These are phyloP conservation scores for Julus scandinavius DNA, from an alignment of 2,888 invertebrate species.

Conservation along the genomic window DNA sequence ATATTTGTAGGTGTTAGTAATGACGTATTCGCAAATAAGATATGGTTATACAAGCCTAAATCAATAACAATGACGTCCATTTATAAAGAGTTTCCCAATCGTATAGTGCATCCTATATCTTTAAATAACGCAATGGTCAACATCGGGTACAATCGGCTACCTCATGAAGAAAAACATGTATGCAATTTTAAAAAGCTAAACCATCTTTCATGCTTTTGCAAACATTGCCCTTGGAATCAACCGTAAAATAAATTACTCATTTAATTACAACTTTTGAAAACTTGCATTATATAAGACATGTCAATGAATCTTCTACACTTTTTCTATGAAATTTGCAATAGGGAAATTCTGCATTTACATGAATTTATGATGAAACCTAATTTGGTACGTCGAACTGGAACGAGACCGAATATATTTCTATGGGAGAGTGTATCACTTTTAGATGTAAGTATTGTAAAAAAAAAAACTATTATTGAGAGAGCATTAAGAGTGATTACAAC, in stretches of 20 bases:
- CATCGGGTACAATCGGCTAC: not conserved
- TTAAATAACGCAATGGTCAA: not conserved
- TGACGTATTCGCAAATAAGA: not conserved
- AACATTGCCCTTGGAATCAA: not conserved
- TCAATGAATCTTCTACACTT: not conserved
- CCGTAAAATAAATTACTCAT: not conserved
- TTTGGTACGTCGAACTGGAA: not conserved
- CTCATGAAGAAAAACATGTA: not conserved
- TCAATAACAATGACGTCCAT: constrained; percentile 43
- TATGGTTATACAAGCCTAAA: constrained; percentile 22
- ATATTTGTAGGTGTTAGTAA: not conserved
- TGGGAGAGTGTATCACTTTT: constrained; percentile 45
- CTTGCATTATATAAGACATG: not conserved
- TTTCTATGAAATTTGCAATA: not conserved
- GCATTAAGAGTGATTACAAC: no score
- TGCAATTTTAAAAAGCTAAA: not conserved
- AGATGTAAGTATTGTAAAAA: constrained; percentile 36
- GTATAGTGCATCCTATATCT: not conserved
- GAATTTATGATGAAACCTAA: not conserved
- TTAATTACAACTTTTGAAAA: not conserved
- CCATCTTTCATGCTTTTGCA: not conserved
- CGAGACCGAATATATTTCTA: constrained; percentile 44
- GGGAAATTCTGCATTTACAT: not conserved
- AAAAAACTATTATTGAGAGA: not conserved
- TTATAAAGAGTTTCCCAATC: not conserved